Percentiles rank a stretch among this genome's conserved stretches.
These are phyloP conservation scores for Cheilosia vulpina DNA, from an alignment of 2,888 invertebrate species.

Conservation along the genomic window DNA sequence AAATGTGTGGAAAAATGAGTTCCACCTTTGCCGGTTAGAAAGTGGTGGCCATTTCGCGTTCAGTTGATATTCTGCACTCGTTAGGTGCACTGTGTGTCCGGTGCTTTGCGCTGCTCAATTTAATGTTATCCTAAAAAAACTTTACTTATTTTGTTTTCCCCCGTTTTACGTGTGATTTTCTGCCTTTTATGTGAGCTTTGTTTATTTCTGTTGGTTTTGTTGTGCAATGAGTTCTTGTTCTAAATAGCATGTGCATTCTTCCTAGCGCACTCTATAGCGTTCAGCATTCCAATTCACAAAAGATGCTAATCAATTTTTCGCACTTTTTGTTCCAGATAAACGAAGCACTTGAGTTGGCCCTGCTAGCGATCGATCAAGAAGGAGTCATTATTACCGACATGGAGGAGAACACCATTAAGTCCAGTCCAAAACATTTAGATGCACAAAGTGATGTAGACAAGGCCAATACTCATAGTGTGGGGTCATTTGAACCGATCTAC, in stretches of 20 bases:
- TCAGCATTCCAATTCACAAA: slow-evolving; percentile 5
- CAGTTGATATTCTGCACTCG: slow-evolving; percentile 59
- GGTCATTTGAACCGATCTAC: slow-evolving; percentile 83
- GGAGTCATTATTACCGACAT: slow-evolving; percentile 55
- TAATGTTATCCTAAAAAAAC: slow-evolving; percentile 22
- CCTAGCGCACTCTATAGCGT: slow-evolving; percentile 31
- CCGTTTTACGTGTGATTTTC: slow-evolving; percentile 47
- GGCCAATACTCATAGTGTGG: background rate
- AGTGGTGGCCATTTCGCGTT: slow-evolving; percentile 23
- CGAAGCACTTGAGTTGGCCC: slow-evolving; percentile 87
- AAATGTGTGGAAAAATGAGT: slow-evolving; percentile 56
- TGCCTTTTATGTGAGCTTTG: slow-evolving; percentile 39
- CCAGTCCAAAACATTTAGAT: slow-evolving; percentile 55
- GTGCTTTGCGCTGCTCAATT: background rate
- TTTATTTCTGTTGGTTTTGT: slow-evolving; percentile 44
- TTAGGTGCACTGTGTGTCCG: slow-evolving; percentile 29
- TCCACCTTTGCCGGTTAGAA: slow-evolving; percentile 44
- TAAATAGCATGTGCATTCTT: slow-evolving; percentile 67
- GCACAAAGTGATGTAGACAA: slow-evolving; percentile 59
- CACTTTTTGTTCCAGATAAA: slow-evolving; percentile 84
- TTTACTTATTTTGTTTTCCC: slow-evolving; percentile 13
- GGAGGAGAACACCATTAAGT: slow-evolving; percentile 80
- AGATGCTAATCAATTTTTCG: slow-evolving; percentile 65
- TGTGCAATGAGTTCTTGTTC: slow-evolving; percentile 57
- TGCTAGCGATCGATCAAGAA: slow-evolving; percentile 86